Conservation (phyloP, 2,113 vertebrate genomes). For the Dasyornis broadbenti region DNA sequence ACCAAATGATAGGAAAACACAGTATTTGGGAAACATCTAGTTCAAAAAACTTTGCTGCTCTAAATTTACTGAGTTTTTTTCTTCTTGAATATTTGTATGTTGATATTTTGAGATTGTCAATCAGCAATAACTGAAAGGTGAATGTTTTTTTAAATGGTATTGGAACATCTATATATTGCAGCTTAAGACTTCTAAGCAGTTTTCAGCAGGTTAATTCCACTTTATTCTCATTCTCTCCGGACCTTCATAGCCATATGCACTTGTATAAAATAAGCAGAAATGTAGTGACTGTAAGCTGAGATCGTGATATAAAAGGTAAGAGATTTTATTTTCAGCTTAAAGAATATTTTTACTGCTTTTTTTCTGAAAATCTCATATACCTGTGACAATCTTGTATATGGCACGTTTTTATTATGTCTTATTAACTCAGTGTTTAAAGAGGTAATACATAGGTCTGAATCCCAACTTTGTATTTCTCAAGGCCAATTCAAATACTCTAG, state of each 20-base stretch:
- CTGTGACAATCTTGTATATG: conserved; percentile 41
- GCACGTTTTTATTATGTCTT: conserved; percentile 8
- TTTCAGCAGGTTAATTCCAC: conserved; percentile 77
- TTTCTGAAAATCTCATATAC: conserved; percentile 33
- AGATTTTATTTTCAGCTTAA: conserved; percentile 79
- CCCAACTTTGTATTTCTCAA: conserved; percentile 8
- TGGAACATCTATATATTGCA: conserved; percentile 77
- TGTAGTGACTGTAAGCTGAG: conserved; percentile 79
- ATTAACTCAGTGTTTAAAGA: conserved; percentile 34
- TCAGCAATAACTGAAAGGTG: conserved; percentile 71
- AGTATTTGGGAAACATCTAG: neutral
- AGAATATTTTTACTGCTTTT: conserved; percentile 62
- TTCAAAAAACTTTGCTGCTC: conserved; percentile 8
- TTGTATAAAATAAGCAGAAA: conserved; percentile 81
- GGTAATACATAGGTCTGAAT: neutral
- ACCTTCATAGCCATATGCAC: conserved; percentile 77
- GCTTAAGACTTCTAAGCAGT: conserved; percentile 76
- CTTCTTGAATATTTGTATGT: conserved; percentile 34
- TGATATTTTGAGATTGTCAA: conserved; percentile 61
- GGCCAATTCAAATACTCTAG: neutral
- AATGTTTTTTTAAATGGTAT: conserved; percentile 73
- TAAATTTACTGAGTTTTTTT: neutral
- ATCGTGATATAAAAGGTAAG: conserved; percentile 78
- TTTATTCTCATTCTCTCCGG: conserved; percentile 78
- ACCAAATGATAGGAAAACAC: neutral